Percentiles rank a stretch among this genome's conserved stretches.
These are phyloP conservation scores for Marmota flaviventris DNA, from an alignment of 2,113 vertebrate species.

Conservation along the genomic window DNA sequence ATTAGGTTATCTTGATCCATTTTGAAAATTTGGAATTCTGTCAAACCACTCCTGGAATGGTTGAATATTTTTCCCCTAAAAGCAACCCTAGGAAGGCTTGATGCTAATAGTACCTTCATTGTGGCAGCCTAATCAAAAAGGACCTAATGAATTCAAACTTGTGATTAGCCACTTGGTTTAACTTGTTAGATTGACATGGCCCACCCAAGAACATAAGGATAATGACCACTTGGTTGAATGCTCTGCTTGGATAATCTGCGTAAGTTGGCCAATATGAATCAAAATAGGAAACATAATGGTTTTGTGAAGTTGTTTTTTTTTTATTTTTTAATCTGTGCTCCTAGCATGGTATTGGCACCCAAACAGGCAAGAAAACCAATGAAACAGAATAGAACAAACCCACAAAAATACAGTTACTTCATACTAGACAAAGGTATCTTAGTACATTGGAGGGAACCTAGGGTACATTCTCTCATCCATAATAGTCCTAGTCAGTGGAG, in stretches of 20 bases:
- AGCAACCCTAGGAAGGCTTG: not conserved
- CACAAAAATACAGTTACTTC: no score
- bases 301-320: not conserved
- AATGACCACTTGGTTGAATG: not conserved
- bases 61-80: not conserved
- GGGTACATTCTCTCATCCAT: conserved; percentile 6
- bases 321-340: not conserved
- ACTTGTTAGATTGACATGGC: not conserved
- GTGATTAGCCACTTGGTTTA: not conserved
- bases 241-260: not conserved
- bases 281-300: not conserved
- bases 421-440: not conserved
- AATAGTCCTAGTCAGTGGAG: not conserved
- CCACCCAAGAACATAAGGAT: not conserved
- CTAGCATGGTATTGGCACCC: no score
- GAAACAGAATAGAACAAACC: no score
- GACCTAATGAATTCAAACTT: not conserved
- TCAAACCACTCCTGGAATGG: not conserved
- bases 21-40: not conserved
- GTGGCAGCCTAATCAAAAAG: not conserved
- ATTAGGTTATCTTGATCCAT: not conserved
- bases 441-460: not conserved
- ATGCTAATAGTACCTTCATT: not conserved
- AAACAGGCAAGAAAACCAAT: no score
- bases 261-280: not conserved